These are phyloP conservation scores for Embiotoca jacksoni DNA, from an alignment of 2,113 vertebrate genomes.

Conservation along the genomic window DNA sequence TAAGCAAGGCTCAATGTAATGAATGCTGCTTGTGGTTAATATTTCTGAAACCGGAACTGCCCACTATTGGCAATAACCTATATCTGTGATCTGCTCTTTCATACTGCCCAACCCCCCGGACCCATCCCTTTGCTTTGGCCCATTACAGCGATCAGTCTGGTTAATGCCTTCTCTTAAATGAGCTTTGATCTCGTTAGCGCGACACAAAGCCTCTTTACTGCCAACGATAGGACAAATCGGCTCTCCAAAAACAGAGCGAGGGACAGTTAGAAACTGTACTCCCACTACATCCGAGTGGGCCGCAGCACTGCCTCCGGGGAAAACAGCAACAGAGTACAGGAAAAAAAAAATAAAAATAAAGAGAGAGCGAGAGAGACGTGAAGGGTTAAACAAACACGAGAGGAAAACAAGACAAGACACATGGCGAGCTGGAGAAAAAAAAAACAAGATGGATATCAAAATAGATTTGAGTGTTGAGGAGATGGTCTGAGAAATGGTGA, in stretches of 20 bases:
- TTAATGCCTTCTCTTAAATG: slow-evolving; percentile 82
- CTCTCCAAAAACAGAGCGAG: slow-evolving; percentile 48
- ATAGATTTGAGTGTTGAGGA: slow-evolving; percentile 27
- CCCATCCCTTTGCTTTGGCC: slow-evolving; percentile 28
- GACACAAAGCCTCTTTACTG: slow-evolving; percentile 85
- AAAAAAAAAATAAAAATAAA: slow-evolving; percentile 1
- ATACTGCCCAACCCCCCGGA: slow-evolving; percentile 1
- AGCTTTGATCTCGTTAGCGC: slow-evolving; percentile 83
- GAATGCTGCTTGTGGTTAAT: background rate
- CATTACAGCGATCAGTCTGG: slow-evolving; percentile 74
- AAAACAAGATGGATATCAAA: background rate
- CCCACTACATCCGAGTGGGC: slow-evolving; percentile 52
- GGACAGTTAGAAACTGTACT: slow-evolving; percentile 54
- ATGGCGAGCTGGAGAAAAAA: background rate
- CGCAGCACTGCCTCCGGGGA: slow-evolving; percentile 41
- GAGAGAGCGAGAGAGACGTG: background rate
- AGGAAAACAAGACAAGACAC: slow-evolving; percentile 5
- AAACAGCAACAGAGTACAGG: slow-evolving; percentile 9
- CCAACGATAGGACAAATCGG: slow-evolving; percentile 82
- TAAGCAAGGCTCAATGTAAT: background rate
- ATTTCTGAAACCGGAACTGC: background rate
- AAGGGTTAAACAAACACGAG: background rate
- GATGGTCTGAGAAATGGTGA: slow-evolving; percentile 1
- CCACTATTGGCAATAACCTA: slow-evolving; percentile 9
- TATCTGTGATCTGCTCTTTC: slow-evolving; percentile 44